Evolutionary conservation across 1,140 invertebrate species (phyloP).

Genomic region (Anastatus disparis): DNA sequence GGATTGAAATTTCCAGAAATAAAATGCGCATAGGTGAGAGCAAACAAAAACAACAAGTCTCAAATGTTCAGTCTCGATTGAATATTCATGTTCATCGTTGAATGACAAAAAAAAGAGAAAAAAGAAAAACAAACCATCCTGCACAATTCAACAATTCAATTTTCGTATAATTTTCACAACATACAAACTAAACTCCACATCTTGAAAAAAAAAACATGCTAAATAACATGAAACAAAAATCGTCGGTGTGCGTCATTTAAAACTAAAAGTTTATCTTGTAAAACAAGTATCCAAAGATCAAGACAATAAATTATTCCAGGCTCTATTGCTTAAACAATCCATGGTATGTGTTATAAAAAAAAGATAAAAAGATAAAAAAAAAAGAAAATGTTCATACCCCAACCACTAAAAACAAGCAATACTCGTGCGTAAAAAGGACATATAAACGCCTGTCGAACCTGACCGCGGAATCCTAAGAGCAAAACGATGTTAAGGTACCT

Average conservation of each 20-base stretch:
- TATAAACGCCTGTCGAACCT: constrained; percentile 38
- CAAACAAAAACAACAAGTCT: neutral
- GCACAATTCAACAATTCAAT: neutral
- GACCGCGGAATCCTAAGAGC: constrained; percentile 39
- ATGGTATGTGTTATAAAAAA: constrained; percentile 23
- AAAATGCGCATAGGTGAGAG: neutral
- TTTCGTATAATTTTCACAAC: constrained; percentile 21
- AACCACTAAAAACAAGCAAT: constrained; percentile 32
- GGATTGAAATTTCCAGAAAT: neutral
- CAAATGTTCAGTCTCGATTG: neutral
- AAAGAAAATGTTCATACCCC: neutral
- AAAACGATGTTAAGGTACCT: constrained; percentile 38
- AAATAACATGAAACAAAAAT: too few relatives aligned
- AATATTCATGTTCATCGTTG: neutral
- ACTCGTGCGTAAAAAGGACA: constrained; percentile 19
- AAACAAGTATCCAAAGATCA: constrained; percentile 10
- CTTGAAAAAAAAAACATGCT: too few relatives aligned
- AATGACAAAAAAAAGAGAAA: too few relatives aligned
- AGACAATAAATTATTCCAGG: constrained; percentile 31
- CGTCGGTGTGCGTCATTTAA: neutral
- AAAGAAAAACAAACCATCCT: neutral
- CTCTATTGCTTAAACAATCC: constrained; percentile 34
- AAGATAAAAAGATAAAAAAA: too few relatives aligned
- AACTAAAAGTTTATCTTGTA: constrained; percentile 34
- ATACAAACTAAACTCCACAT: too few relatives aligned